A percentile compares a stretch with the other conserved stretches of the same genome.
Evolutionary conservation across 2,113 vertebrate genomes (phyloP).

Genomic region (Xiphophorus hellerii): DNA sequence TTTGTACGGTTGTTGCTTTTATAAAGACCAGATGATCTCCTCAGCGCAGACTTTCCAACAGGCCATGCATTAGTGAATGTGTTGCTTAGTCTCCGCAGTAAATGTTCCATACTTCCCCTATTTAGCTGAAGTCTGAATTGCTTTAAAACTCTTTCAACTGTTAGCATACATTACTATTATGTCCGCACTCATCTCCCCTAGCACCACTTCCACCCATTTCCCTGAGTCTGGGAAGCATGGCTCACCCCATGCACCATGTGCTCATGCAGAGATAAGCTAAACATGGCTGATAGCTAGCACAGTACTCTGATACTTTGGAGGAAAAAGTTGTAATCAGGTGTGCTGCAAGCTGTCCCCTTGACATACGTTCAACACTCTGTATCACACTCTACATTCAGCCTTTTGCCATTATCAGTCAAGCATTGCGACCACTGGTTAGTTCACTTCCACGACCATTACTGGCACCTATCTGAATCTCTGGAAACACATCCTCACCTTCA

Average conservation of each 20-base stretch:
- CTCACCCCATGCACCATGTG: constrained; percentile 27
- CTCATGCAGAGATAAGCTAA: constrained; percentile 52
- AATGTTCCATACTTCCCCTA: constrained; percentile 36
- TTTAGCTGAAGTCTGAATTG: constrained; percentile 31
- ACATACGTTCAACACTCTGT: constrained; percentile 55
- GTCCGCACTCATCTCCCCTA: neutral
- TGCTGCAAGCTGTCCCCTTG: constrained; percentile 55
- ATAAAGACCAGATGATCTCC: constrained; percentile 55
- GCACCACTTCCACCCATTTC: constrained; percentile 11
- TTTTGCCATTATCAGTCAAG: constrained; percentile 1
- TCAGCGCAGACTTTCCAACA: constrained; percentile 38
- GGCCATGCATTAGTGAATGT: constrained; percentile 35
- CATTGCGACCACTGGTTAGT: constrained; percentile 15
- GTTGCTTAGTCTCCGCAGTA: constrained; percentile 23
- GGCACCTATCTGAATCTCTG: constrained; percentile 34
- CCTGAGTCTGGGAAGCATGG: constrained; percentile 35
- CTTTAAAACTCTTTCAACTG: constrained; percentile 51
- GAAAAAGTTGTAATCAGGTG: constrained; percentile 65
- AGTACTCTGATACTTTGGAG: constrained; percentile 21
- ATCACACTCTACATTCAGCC: constrained; percentile 35
- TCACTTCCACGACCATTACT: constrained; percentile 41
- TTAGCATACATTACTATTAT: constrained; percentile 31
- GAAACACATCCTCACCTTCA: constrained; percentile 52
- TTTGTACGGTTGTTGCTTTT: neutral
- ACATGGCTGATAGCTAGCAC: constrained; percentile 34